phyloP scores from a whole-genome alignment of 2,113 vertebrate genomes.

The Myxocyprinus asiaticus region DNA sequence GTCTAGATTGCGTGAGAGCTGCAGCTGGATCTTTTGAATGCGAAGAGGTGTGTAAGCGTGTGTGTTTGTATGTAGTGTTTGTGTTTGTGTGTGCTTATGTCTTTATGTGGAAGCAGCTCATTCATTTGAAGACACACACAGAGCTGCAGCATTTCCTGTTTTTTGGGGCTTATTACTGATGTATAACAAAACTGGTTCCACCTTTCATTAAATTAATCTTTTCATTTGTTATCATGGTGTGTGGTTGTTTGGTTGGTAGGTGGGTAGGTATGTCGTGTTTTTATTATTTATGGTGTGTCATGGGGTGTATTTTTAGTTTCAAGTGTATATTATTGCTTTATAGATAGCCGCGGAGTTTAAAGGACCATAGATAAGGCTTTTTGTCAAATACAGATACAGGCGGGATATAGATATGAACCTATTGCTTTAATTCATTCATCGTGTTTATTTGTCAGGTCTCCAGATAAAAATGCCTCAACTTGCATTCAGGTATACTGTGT shows the following conservation, averaged over 20 bases:
- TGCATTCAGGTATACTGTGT: no score
- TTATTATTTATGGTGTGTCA: background rate
- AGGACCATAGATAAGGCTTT: background rate
- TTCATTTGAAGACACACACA: background rate
- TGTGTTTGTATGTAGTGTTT: slow-evolving; percentile 48
- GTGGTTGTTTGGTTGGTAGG: background rate
- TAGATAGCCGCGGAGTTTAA: background rate
- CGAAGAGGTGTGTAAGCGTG: slow-evolving; percentile 7
- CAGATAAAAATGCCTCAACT: slow-evolving; percentile 1
- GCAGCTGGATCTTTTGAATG: slow-evolving; percentile 47
- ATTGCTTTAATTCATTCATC: slow-evolving; percentile 12
- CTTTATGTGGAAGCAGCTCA: slow-evolving; percentile 1
- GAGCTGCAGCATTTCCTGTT: slow-evolving; percentile 9
- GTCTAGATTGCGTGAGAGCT: slow-evolving; percentile 11
- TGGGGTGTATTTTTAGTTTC: background rate
- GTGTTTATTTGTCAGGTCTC: slow-evolving; percentile 27
- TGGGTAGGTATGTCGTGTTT: background rate
- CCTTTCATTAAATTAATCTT: background rate
- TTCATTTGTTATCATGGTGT: background rate
- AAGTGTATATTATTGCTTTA: background rate
- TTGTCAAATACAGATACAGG: background rate
- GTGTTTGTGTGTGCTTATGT: slow-evolving; percentile 24
- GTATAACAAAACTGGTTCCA: background rate
- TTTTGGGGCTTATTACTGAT: background rate
- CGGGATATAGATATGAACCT: slow-evolving; percentile 8